phyloP scores from a whole-genome alignment of 2,888 invertebrate species.

The Hybos culiciformis region DNA sequence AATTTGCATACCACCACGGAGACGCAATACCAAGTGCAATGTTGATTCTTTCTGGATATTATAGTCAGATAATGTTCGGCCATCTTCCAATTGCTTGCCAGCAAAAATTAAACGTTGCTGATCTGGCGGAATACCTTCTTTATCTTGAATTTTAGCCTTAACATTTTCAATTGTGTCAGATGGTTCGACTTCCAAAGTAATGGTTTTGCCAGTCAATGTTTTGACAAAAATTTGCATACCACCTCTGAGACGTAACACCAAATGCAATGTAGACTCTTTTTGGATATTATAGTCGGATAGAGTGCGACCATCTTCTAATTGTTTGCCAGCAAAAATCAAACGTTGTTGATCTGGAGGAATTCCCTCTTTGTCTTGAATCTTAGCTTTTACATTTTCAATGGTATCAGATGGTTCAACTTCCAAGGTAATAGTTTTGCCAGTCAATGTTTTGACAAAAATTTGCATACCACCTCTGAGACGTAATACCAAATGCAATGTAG shows the following conservation, averaged over 20 bases:
- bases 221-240: constrained; percentile 22
- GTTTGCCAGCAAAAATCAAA: constrained; percentile 25
- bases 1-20: too few species aligned
- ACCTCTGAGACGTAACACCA: constrained; percentile 23
- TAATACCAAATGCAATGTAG: constrained; percentile 74
- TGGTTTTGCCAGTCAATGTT: constrained; percentile 24
- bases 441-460: constrained; percentile 23
- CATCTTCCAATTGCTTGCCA: constrained; percentile 21
- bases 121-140: too few species aligned
- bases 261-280: constrained; percentile 24
- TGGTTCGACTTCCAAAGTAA: too few species aligned
- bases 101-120: too few species aligned
- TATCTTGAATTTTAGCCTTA: too few species aligned
- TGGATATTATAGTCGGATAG: constrained; percentile 25
- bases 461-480: constrained; percentile 68
- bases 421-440: constrained; percentile 23
- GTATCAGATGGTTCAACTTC: constrained; percentile 26
- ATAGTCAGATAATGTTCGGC: too few species aligned
- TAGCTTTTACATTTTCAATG: constrained; percentile 24
- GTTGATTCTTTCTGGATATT: too few species aligned
- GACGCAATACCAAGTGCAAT: too few species aligned
- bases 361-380: constrained; percentile 25
- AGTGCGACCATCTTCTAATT: constrained; percentile 24
- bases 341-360: constrained; percentile 27
- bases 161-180: too few species aligned